Conservation (phyloP, 2,797 vertebrate genomes). For the Setipinna tenuifilis region DNA sequence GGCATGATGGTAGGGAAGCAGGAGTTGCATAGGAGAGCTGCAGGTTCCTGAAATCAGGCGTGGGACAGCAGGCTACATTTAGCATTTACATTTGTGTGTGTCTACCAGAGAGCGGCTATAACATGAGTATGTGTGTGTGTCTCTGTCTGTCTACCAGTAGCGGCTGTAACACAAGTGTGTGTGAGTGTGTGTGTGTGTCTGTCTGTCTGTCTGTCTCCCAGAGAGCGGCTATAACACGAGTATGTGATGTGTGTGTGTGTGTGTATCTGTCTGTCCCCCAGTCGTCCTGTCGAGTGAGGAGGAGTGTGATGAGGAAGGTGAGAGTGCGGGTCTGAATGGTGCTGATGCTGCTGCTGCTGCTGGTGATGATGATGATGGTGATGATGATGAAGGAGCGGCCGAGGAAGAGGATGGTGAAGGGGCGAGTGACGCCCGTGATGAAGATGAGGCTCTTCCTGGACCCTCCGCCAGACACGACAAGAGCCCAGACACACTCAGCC, state of each 20-base stretch:
- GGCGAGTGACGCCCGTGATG: neutral
- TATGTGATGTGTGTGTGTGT: neutral
- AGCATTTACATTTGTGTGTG: too few relatives aligned
- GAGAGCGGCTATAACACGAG: too few relatives aligned
- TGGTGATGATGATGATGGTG: neutral
- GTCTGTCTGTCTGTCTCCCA: too few relatives aligned
- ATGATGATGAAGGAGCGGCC: neutral
- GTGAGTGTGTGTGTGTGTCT: too few relatives aligned
- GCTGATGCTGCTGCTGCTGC: neutral
- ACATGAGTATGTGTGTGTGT: too few relatives aligned
- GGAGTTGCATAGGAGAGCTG: too few relatives aligned
- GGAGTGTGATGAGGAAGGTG: slow-evolving; percentile 55
- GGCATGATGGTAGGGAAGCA: too few relatives aligned
- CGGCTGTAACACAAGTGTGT: too few relatives aligned
- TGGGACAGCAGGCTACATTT: too few relatives aligned
- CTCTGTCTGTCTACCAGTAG: too few relatives aligned
- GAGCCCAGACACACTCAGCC: neutral
- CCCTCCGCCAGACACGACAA: neutral
- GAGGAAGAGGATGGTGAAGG: neutral
- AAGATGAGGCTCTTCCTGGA: neutral
- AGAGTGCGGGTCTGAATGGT: neutral
- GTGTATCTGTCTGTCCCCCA: slow-evolving; percentile 60
- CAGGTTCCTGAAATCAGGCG: too few relatives aligned
- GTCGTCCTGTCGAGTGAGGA: slow-evolving; percentile 95
- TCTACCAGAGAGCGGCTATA: too few relatives aligned